Evolutionary conservation across 1,140 invertebrate genomes (phyloP).

Genomic region (Zaprionus gabonicus): DNA sequence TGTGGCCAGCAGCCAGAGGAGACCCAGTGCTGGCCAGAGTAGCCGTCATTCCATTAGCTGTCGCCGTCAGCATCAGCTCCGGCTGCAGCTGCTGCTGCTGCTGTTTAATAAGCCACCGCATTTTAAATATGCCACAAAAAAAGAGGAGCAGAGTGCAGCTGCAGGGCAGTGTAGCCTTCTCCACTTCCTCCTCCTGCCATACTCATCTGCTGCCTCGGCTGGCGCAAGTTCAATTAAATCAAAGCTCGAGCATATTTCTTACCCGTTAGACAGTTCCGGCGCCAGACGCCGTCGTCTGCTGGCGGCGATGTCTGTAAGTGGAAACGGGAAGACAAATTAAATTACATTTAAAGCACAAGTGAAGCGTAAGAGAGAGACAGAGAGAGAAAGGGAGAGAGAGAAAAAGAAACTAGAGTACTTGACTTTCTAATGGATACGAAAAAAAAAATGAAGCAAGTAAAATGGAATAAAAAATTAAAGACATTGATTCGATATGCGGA

Average conservation of each 20-base stretch:
- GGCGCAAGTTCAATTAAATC: conserved; percentile 77
- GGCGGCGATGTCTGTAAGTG: conserved; percentile 70
- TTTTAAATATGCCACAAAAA: conserved; percentile 61
- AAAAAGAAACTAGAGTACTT: conserved; percentile 25
- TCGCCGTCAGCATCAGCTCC: conserved; percentile 21
- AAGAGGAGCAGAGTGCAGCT: conserved; percentile 52
- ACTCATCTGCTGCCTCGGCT: conserved; percentile 9
- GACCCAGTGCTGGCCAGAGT: conserved; percentile 31
- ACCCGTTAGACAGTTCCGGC: conserved; percentile 80
- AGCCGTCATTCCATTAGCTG: conserved; percentile 27
- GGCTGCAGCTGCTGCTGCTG: not conserved
- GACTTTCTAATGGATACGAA: conserved; percentile 33
- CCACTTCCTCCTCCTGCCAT: not conserved
- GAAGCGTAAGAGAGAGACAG: conserved; percentile 17
- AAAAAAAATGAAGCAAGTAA: conserved; percentile 28
- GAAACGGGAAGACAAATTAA: conserved; percentile 80
- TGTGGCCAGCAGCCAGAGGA: conserved; percentile 50
- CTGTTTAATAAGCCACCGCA: conserved; percentile 71
- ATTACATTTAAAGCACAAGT: conserved; percentile 76
- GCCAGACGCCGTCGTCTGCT: conserved; percentile 80
- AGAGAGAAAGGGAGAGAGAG: not conserved
- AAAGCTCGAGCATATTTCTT: conserved; percentile 79
- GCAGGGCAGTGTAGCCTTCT: conserved; percentile 19
- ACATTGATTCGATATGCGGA: conserved; percentile 48
- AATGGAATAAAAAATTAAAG: conserved; percentile 33